A percentile compares a stretch with the other conserved stretches of the same genome.
Conservation (phyloP, 2,888 invertebrate species). For the Drosophila seclusa region DNA sequence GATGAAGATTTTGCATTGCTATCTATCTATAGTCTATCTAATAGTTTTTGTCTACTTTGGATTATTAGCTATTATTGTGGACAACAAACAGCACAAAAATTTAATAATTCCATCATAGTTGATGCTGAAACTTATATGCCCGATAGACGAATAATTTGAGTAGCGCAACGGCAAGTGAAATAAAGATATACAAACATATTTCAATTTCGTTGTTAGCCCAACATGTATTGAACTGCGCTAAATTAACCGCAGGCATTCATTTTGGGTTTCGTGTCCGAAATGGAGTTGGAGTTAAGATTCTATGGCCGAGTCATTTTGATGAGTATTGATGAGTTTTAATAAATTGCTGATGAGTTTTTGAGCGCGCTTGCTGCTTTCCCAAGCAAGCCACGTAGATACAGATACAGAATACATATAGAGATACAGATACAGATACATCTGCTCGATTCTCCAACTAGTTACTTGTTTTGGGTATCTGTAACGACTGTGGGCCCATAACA, state of each 20-base stretch:
- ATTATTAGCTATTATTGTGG: neutral
- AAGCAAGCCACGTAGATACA: constrained; percentile 26
- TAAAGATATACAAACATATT: constrained; percentile 68
- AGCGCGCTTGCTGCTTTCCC: constrained; percentile 60
- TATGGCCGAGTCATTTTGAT: constrained; percentile 68
- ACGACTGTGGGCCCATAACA: constrained; percentile 62
- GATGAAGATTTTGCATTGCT: neutral
- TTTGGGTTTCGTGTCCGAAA: constrained; percentile 47
- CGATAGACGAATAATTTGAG: neutral
- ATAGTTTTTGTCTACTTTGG: neutral
- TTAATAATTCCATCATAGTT: neutral
- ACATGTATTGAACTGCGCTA: constrained; percentile 66
- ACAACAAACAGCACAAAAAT: neutral
- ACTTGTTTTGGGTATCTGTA: constrained; percentile 55
- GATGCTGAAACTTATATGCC: constrained; percentile 23
- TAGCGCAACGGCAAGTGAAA: constrained; percentile 44
- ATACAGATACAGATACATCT: constrained; percentile 38
- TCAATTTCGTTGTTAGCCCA: constrained; percentile 66
- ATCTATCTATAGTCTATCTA: no score
- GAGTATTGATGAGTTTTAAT: constrained; percentile 82
- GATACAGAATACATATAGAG: constrained; percentile 6
- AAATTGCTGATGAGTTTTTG: constrained; percentile 80
- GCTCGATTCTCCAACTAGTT: constrained; percentile 16
- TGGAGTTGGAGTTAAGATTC: constrained; percentile 40
- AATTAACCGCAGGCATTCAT: constrained; percentile 78